phyloP scores from a whole-genome alignment of 2,888 invertebrate species.

The Ormyrus labotus region DNA sequence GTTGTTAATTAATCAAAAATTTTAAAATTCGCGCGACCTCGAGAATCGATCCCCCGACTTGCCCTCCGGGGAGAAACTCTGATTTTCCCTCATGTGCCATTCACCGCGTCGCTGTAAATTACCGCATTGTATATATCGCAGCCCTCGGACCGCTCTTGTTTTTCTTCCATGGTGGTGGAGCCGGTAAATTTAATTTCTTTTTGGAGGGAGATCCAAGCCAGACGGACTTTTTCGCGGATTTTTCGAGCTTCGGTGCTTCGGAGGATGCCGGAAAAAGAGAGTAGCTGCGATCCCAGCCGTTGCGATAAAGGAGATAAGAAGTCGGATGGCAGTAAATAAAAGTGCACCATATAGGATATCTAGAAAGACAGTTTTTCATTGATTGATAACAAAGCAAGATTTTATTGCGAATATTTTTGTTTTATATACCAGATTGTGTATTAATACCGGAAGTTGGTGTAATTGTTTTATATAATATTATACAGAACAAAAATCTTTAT shows the following conservation, averaged over 20 bases:
- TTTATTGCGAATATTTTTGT: too few relatives aligned
- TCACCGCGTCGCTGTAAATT: slow-evolving; percentile 29
- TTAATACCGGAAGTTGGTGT: too few relatives aligned
- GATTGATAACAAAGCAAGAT: too few relatives aligned
- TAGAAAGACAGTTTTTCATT: not conserved
- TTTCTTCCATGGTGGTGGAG: not conserved
- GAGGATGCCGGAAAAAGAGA: too few relatives aligned
- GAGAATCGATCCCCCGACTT: not conserved
- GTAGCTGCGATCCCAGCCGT: too few relatives aligned
- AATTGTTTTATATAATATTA: too few relatives aligned
- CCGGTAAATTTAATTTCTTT: slow-evolving; percentile 16
- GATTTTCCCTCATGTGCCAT: slow-evolving; percentile 39
- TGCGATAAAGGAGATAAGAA: too few relatives aligned
- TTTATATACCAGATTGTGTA: too few relatives aligned
- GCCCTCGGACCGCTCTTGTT: not conserved
- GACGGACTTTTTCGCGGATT: not conserved
- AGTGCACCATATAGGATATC: not conserved
- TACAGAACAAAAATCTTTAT: too few relatives aligned
- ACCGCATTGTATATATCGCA: slow-evolving; percentile 13
- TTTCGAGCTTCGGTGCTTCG: not conserved
- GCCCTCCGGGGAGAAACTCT: not conserved
- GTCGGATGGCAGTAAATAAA: not conserved
- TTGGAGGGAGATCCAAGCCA: not conserved
- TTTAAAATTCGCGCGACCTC: too few relatives aligned
- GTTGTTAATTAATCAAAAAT: not conserved